phyloP scores from a whole-genome alignment of 2,113 vertebrate genomes.

The Ctenodactylus gundi region DNA sequence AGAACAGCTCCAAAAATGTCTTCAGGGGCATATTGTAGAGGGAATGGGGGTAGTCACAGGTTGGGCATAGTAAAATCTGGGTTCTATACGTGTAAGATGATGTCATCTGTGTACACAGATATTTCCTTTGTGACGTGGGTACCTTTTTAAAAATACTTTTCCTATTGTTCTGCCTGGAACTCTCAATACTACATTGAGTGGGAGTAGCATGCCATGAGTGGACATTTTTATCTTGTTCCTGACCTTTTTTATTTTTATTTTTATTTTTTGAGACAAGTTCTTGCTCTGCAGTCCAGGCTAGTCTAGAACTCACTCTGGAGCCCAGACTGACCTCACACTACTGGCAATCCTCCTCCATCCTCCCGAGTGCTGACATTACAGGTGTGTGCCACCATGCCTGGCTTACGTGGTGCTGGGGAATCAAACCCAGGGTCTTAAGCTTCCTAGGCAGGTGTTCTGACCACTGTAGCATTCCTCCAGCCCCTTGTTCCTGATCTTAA shows the following conservation, averaged over 20 bases:
- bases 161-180: neutral
- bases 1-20: constrained; percentile 29
- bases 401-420: too few species aligned
- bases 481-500: neutral
- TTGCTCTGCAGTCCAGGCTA: too few species aligned
- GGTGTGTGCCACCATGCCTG: too few species aligned
- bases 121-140: neutral
- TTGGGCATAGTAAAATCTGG: neutral
- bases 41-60: neutral
- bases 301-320: too few species aligned
- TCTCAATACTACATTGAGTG: neutral
- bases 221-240: neutral
- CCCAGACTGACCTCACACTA: too few species aligned
- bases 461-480: too few species aligned
- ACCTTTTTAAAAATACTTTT: neutral
- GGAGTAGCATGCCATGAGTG: neutral
- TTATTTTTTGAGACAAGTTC: too few species aligned
- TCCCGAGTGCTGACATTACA: too few species aligned
- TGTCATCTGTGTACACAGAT: neutral
- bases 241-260: too few species aligned
- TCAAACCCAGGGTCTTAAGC: too few species aligned
- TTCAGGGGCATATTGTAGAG: neutral
- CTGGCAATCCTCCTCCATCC: too few species aligned
- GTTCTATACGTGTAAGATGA: neutral
- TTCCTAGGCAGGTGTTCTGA: too few species aligned